Evolutionary conservation across 2,113 vertebrate species (phyloP), one percentile per base, ranked within the genome.

Genomic region (Hemibagrus wyckioides): DNA sequence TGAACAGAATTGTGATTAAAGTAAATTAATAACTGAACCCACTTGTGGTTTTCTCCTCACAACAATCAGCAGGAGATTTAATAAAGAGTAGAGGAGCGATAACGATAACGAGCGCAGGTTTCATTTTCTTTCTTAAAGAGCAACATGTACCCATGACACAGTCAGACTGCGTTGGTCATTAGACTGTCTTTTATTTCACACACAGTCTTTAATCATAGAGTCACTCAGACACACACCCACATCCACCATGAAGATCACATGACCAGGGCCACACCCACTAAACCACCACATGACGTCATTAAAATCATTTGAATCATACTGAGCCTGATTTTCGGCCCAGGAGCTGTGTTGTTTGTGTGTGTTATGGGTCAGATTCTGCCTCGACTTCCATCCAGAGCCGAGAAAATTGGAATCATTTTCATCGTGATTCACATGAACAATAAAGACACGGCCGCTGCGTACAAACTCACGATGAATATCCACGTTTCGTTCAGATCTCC

Each of bases 401-500:
- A 36, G 21, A 23, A 48, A 36, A 39, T 33, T 65, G 23, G 25
- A 41, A 56, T 52, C 41, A 56, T 50, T 30, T 44, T 57, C 50
- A 44, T 25, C 33, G 1, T 69, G 79, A 76, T 41, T 84, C 39
- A 75, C 54, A 36, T 59, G n/a, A n/a, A 36, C 6, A 73, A 77
- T 77, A 57, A 41, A 13, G 1, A 33, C 65, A 54, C 21, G 9
- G 28, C 65, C 23, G 28, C 52, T 36, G 67, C n/a, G 67, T 41
- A 39, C 30, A 73, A 28, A 56, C 50, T 13, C 57, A 44, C 36
- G 1, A 21, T 76, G 54, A 85, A 59, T 59, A 93, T 91, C 89
- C 76, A 91, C 52, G 80, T 89, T 85, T 87, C 4, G 56, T 91
- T 86, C 90, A 41, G 85, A 90, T 85, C 56, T 88, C 84, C 77